Evolutionary conservation across 2,797 vertebrate genomes (phyloP).

Genomic region (Enteromius anoplus): DNA sequence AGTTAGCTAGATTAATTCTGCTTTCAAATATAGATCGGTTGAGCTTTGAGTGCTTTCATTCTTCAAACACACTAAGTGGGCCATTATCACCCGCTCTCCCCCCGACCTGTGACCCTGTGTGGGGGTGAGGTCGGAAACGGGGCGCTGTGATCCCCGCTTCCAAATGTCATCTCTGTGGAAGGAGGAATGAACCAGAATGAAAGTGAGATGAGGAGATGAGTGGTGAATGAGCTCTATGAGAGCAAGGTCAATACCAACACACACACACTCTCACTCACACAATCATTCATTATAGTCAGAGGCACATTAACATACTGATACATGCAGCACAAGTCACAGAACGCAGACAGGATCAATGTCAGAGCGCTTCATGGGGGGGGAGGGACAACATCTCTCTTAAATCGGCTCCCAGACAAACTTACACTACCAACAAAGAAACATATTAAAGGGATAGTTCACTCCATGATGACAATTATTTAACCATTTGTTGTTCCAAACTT

Average conservation of each 20-base stretch:
- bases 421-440: not conserved
- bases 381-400: constrained; percentile 12
- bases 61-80: constrained; percentile 41
- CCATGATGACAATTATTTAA: not conserved
- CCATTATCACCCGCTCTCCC: constrained; percentile 33
- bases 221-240: constrained; percentile 70
- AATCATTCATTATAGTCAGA: constrained; percentile 15
- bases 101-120: constrained; percentile 45
- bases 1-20: constrained; percentile 14
- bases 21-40: constrained; percentile 31
- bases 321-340: constrained; percentile 45
- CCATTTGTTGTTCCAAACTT: not conserved
- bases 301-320: constrained; percentile 52
- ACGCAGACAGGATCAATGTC: constrained; percentile 38
- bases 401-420: not conserved
- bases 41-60: constrained; percentile 36
- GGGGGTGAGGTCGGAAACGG: constrained; percentile 55
- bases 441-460: not conserved
- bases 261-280: constrained; percentile 28
- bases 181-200: constrained; percentile 51
- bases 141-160: constrained; percentile 50
- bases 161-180: constrained; percentile 69
- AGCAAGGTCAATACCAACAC: constrained; percentile 63
- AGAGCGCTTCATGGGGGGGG: constrained; percentile 31
- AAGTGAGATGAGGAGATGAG: constrained; percentile 47